Evolutionary conservation across 64 coral and sea anemone species (phyloP), one percentile per base, ranked within the genome.

Genomic region (Acropora tenuis): DNA sequence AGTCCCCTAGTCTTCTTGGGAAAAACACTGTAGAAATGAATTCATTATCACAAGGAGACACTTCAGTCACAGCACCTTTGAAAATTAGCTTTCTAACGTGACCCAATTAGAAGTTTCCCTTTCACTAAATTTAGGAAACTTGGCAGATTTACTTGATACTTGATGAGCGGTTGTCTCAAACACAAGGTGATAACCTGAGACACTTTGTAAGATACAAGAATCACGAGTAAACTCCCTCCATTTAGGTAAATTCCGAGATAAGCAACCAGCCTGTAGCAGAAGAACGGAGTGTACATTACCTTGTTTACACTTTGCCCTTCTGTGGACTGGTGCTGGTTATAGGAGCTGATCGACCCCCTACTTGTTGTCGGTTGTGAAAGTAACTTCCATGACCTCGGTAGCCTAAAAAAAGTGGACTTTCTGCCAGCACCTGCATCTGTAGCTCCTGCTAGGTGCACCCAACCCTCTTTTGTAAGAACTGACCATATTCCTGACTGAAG

Each of bases 151-250:
- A n/a, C n/a, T n/a, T n/a, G n/a, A n/a, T n/a, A n/a, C n/a, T n/a
- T n/a, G n/a, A n/a, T n/a, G n/a, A n/a, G 48, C 0, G 74, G 59
- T 81, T 20, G 93, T 90, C 1, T 87, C 80, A 93, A 92, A 93
- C 61, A 93, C 94, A 46, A 96, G 85, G 84, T n/a, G 90, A 80
- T 96, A 96, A 13, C 94, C 90, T 66, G 90, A 43, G 1, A 93
- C 79, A 63, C 86, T 93, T 93, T 96, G 73, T 74, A 87, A 66
- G 47, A 96, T 73, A 84, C 94, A 95, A 59, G 90, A 86, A 74
- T 95, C 94, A 96, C 90, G 90, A 78, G 94, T 93, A 48, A 96
- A 9, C 16, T 90, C 19, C 41, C 90, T 74, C 90, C 94, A 96
- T 44, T 89, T 91, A 46, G 43, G 41, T 57, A 95, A 80, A 88